Base-by-base conservation (phyloP, 2,888 invertebrate species). In the Pristionchus maxplancki region DNA sequence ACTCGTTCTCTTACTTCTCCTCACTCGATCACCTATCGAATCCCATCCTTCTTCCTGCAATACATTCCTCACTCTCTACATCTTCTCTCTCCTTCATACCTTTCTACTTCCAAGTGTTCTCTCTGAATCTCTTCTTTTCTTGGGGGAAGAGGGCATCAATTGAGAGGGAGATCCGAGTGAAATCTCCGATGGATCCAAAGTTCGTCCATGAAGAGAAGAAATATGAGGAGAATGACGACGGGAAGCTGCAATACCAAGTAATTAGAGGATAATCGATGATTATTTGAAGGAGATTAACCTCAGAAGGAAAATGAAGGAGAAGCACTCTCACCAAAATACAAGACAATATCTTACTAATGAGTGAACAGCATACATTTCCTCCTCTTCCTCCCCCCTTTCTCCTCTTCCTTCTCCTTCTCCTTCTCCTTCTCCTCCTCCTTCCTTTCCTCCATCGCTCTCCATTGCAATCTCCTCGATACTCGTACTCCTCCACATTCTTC, bases 81-180 rank as follows among this genome's bases (percentile, higher is more conserved):
- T 24, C 24, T 40, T 15, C 15, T 58, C 58, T 31, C 31, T 67
- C 64, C n/a, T 4, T 67, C 64, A 40, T 40, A 78, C 78, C 44
- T 78, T 83, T 83, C 83, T 83, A n/a, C 44, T 44, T 83, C 58
- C 53, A 83, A 34, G 8, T 15, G 81, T 81, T 81, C 81, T 81
- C 31, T 81, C 81, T 17, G 81, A 81, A 31, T 81, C 81, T 81
- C 81, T 44, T 81, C 81, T 81, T 31, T 81, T 81, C 28, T 81
- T 81, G 48, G 81, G 58, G 15, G 84, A 84, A 37, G 34, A 62
- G 8, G 71, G 53, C 13, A 71, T 44, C 31, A 86, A 71, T 86
- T 86, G 86, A 13, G 86, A 86, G 5, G 86, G 86, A n/a, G 86
- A 86, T 67, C 86, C 86, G n/a, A 86, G 71, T 48, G 86, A 86